Evolutionary conservation across 1,140 invertebrate species (phyloP), one percentile per base, ranked within the genome.

Genomic region (Zaprionus tsacasi): DNA sequence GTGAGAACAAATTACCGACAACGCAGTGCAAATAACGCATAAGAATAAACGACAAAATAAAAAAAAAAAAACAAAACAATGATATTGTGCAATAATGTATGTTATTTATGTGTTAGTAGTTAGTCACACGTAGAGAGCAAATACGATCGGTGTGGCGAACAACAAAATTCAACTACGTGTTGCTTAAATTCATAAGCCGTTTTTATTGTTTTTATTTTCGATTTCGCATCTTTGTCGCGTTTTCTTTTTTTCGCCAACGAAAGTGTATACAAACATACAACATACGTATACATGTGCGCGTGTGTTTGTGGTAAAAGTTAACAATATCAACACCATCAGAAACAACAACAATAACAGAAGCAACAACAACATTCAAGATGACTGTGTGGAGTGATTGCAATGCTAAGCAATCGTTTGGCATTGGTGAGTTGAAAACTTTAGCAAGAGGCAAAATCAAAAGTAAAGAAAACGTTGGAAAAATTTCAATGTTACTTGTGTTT

Each of bases 361-460:
- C 58, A 36, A n/a, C 55, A 57, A 71, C 71, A 40, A 38, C 56
- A 71, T 69, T 74, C 71, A 89, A 79, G 64, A 91, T 79, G 81
- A 65, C 79, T 74, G 90, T 82, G 73, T 91, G 90, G 90, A 91
- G 75, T 50, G 90, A 90, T 66, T 91, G 90, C 74, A 91, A 85
- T 80, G 81, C 76, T 76, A 91, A 90, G 77, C 90, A 88, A 56
- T 81, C 83, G 70, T 91, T 90, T 76, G 90, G 90, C 82, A 91
- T 91, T 91, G 90, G 90, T 91, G 56, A 90, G 90, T 91, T 45
- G 13, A 55, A 25, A 45, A 66, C 50, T 65, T 71, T 60, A 38
- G 69, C 50, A 55, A 17, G 12, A 40, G 25, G 57, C 11, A 71
- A 56, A 45, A 45, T 33, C 30, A 63, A 67, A 54, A 54, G n/a